Conservation (phyloP, 2,888 invertebrate species). For the Drosophila anceps region DNA sequence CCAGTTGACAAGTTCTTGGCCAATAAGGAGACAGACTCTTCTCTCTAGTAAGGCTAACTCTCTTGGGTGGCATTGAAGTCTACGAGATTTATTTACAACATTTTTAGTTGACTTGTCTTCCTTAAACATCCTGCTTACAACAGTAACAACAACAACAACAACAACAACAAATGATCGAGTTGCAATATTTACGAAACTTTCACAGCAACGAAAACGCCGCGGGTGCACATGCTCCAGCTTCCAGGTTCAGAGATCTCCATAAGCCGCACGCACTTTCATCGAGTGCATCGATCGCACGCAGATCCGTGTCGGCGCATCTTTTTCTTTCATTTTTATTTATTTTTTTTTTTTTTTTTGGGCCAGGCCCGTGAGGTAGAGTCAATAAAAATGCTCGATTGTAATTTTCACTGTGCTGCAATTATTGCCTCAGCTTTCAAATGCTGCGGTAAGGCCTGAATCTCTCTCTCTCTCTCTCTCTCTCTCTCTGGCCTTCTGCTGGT, state of each 20-base stretch:
- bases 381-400: conserved; percentile 75
- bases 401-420: conserved; percentile 75
- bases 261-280: conserved; percentile 75
- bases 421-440: conserved; percentile 77
- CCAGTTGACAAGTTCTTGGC: conserved; percentile 16
- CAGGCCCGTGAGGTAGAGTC: conserved; percentile 37
- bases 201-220: conserved; percentile 59
- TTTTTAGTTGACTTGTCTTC: conserved; percentile 38
- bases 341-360: background rate
- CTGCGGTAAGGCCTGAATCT: conserved; percentile 63
- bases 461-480: background rate
- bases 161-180: no score
- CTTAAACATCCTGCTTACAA: conserved; percentile 36
- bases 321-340: background rate
- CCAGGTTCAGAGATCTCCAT: conserved; percentile 32
- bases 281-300: conserved; percentile 41
- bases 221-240: conserved; percentile 56
- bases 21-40: background rate
- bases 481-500: background rate
- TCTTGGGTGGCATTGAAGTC: conserved; percentile 56
- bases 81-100: conserved; percentile 56
- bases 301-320: conserved; percentile 52
- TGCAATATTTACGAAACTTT: conserved; percentile 57
- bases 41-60: background rate
- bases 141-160: conserved; percentile 26